phyloP scores from a whole-genome alignment of 2,888 invertebrate species.

The Diarsia brunnea region DNA sequence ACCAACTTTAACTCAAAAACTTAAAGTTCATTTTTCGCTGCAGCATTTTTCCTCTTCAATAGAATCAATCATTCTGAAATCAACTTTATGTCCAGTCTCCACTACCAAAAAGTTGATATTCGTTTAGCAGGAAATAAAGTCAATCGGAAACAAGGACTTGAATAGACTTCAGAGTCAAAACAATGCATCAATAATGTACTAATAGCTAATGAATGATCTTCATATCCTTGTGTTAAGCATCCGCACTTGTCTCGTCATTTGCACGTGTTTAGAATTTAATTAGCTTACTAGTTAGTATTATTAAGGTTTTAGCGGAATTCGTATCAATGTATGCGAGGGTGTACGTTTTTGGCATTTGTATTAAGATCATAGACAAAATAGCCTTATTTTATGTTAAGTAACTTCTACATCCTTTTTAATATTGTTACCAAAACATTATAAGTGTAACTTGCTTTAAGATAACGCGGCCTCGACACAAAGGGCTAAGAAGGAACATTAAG shows the following conservation, averaged over 20 bases:
- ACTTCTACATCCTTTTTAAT: slow-evolving; percentile 5
- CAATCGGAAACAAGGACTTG: slow-evolving; percentile 10
- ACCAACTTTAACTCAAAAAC: not conserved
- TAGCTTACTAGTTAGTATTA: not conserved
- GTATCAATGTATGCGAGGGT: slow-evolving; percentile 33
- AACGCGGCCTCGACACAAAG: too few relatives aligned
- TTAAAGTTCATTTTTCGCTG: not conserved
- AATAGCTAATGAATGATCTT: slow-evolving; percentile 63
- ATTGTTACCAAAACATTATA: too few relatives aligned
- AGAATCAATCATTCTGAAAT: not conserved
- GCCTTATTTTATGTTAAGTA: not conserved
- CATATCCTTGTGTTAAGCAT: slow-evolving; percentile 68
- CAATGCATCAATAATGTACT: slow-evolving; percentile 78
- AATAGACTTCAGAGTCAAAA: slow-evolving; percentile 68
- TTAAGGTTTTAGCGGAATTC: slow-evolving; percentile 44
- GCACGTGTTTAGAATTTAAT: slow-evolving; percentile 54
- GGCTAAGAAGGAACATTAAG: too few relatives aligned
- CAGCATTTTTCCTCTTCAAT: not conserved
- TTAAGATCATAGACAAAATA: not conserved
- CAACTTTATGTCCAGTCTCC: not conserved
- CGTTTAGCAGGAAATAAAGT: not conserved
- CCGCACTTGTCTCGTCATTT: slow-evolving; percentile 54
- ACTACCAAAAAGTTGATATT: not conserved
- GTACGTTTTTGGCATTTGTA: slow-evolving; percentile 39
- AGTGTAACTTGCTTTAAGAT: too few relatives aligned